Evolutionary conservation across 2,888 invertebrate species (phyloP).

Genomic region (Empis stercorea): DNA sequence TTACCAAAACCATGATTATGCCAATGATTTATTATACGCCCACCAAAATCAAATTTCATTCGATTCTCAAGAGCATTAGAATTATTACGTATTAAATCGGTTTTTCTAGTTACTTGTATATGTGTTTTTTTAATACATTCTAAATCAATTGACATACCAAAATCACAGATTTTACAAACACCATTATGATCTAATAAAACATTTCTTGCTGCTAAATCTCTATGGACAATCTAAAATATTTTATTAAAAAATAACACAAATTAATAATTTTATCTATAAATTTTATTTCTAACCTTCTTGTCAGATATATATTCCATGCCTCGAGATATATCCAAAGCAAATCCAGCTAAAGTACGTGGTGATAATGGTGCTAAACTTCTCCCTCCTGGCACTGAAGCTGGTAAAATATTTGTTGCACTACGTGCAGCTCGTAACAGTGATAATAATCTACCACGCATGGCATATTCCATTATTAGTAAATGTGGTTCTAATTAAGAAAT

Average conservation of each 20-base stretch:
- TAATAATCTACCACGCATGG: constrained; percentile 68
- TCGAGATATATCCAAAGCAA: constrained; percentile 68
- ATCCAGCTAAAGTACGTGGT: constrained; percentile 58
- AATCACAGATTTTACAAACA: constrained; percentile 77
- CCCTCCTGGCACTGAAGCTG: constrained; percentile 38
- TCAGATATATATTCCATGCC: constrained; percentile 77
- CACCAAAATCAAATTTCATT: constrained; percentile 31
- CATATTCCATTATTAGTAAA: constrained; percentile 73
- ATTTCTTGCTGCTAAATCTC: constrained; percentile 73
- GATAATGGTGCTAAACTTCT: constrained; percentile 33
- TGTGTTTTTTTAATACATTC: constrained; percentile 28
- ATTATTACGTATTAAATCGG: constrained; percentile 23
- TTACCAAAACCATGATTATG: constrained; percentile 18
- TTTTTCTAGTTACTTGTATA: constrained; percentile 18
- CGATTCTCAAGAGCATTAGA: constrained; percentile 19
- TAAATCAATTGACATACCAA: constrained; percentile 67
- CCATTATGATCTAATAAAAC: constrained; percentile 74
- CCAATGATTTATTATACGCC: constrained; percentile 32
- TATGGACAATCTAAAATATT: constrained; percentile 62
- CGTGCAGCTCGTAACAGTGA: constrained; percentile 53
- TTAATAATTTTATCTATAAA: neutral
- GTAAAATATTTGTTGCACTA: constrained; percentile 34
- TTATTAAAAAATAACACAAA: neutral
- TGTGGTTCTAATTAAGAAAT: constrained; percentile 50
- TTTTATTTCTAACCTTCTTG: constrained; percentile 50